These are phyloP conservation scores for Zaprionus gabonicus DNA, from an alignment of 1,140 invertebrate genomes.

Conservation along the genomic window DNA sequence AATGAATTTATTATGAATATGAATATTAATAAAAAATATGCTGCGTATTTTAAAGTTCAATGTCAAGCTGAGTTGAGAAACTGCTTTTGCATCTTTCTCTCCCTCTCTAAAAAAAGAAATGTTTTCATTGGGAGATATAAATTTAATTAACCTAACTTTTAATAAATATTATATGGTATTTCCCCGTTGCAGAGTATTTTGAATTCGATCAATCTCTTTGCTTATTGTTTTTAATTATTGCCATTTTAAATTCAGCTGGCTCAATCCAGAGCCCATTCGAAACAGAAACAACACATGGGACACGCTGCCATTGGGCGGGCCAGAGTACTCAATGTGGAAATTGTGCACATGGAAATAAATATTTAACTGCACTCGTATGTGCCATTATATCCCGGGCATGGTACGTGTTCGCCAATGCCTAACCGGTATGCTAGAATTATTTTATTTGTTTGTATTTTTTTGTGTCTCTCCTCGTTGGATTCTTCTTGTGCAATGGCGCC, in stretches of 20 bases:
- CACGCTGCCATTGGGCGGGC: slow-evolving; percentile 9
- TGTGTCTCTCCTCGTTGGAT: slow-evolving; percentile 4
- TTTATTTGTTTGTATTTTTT: slow-evolving; percentile 33
- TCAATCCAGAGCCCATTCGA: slow-evolving; percentile 23
- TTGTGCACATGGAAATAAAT: slow-evolving; percentile 19
- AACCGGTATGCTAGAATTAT: slow-evolving; percentile 52
- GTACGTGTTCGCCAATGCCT: slow-evolving; percentile 46
- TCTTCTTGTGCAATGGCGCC: slow-evolving; percentile 25
- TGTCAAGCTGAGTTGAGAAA: too few relatives aligned
- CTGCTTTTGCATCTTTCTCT: too few relatives aligned
- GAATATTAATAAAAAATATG: too few relatives aligned
- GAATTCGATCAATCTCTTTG: not conserved
- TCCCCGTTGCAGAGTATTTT: not conserved
- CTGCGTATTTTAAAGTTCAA: too few relatives aligned
- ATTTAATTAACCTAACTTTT: too few relatives aligned
- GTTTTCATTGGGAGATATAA: too few relatives aligned
- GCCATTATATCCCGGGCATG: slow-evolving; percentile 33
- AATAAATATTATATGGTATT: not conserved
- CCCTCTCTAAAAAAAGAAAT: too few relatives aligned
- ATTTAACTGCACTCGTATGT: not conserved
- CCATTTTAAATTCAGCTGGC: slow-evolving; percentile 20
- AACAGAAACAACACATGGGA: slow-evolving; percentile 43
- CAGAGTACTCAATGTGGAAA: slow-evolving; percentile 10
- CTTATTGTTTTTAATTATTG: slow-evolving; percentile 25
- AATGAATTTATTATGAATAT: too few relatives aligned